Evolutionary conservation across 2,888 invertebrate species (phyloP).

Genomic region (Lysandra bellargus): DNA sequence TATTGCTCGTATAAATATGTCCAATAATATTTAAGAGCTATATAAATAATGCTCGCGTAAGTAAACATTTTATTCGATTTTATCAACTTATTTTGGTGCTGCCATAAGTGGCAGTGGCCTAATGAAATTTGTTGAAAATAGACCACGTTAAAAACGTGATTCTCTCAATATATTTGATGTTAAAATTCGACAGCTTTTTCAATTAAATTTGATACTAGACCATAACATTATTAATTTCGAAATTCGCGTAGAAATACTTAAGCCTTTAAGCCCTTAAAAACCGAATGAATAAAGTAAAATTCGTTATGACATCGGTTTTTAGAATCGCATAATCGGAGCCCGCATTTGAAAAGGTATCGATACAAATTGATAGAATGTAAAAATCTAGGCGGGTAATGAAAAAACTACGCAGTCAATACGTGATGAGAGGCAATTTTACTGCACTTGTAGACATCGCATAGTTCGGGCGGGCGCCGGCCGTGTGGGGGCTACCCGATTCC

Average conservation of each 20-base stretch:
- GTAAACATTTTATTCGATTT: not conserved
- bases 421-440: conserved; percentile 80
- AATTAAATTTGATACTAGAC: not conserved
- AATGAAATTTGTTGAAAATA: conserved; percentile 2
- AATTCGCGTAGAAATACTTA: not conserved
- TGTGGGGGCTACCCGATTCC: conserved; percentile 66
- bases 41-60: not conserved
- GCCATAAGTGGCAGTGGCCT: not conserved
- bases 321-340: conserved; percentile 36
- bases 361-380: conserved; percentile 64
- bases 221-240: conserved; percentile 7
- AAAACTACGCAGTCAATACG: conserved; percentile 78
- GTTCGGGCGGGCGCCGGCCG: conserved; percentile 60
- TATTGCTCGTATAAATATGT: not conserved
- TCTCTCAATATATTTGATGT: conserved; percentile 9
- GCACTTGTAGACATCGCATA: conserved; percentile 80
- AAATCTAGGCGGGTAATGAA: conserved; percentile 73
- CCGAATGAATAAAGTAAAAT: not conserved
- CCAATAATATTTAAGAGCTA: not conserved
- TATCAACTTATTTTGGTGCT: not conserved
- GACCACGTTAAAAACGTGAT: not conserved
- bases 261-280: not conserved
- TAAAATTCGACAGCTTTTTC: not conserved
- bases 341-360: conserved; percentile 57
- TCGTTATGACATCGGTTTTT: conserved; percentile 23